phyloP scores from a whole-genome alignment of 2,888 invertebrate species.

The Apodemia mormo region DNA sequence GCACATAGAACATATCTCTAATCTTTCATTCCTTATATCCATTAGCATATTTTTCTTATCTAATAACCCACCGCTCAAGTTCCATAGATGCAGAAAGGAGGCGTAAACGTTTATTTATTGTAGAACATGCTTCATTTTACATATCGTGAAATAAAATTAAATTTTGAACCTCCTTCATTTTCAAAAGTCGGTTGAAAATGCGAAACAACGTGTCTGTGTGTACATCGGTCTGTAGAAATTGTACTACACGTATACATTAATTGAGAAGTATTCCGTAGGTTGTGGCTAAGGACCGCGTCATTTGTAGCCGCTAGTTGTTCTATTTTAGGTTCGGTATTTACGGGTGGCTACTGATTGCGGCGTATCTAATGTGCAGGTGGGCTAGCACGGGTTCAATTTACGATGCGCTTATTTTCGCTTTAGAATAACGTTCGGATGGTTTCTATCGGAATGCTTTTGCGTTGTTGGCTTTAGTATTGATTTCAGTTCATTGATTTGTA shows the following conservation, averaged over 20 bases:
- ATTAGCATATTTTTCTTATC: too few relatives aligned
- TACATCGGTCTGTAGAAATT: background rate
- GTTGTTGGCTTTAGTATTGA: constrained; percentile 2
- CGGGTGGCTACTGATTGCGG: constrained; percentile 36
- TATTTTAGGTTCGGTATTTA: constrained; percentile 37
- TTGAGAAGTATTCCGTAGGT: background rate
- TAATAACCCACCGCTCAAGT: too few relatives aligned
- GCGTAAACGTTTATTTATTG: too few relatives aligned
- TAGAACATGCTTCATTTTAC: too few relatives aligned
- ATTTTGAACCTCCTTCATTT: too few relatives aligned
- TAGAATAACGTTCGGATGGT: constrained; percentile 2
- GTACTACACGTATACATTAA: constrained; percentile 19
- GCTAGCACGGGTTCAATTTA: constrained; percentile 14
- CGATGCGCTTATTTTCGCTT: constrained; percentile 10
- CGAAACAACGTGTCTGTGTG: too few relatives aligned
- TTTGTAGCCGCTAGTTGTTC: constrained; percentile 38
- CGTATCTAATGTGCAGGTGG: constrained; percentile 26
- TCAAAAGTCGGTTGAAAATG: too few relatives aligned
- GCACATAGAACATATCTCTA: too few relatives aligned
- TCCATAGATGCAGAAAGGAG: too few relatives aligned
- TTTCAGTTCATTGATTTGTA: constrained; percentile 5
- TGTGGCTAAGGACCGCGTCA: constrained; percentile 33
- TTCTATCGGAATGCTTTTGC: constrained; percentile 11
- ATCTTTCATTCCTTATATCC: too few relatives aligned
- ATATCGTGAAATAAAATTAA: too few relatives aligned